These are phyloP conservation scores for Helicoverpa armigera DNA, from an alignment of 1,140 invertebrate species.

Conservation along the genomic window DNA sequence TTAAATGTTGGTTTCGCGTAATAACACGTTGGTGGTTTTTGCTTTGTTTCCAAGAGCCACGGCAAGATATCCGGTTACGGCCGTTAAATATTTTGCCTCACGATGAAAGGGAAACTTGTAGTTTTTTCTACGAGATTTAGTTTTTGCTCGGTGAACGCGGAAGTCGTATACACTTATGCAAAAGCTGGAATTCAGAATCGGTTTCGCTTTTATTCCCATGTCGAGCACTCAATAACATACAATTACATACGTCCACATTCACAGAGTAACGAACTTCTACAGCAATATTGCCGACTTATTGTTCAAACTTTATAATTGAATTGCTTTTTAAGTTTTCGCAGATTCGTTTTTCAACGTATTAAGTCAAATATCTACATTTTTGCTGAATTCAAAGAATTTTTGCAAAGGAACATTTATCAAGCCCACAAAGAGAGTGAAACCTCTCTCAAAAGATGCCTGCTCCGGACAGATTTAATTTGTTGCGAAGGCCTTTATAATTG, in stretches of 20 bases:
- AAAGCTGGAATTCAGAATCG: slow-evolving; percentile 80
- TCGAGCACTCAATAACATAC: slow-evolving; percentile 72
- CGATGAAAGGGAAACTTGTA: slow-evolving; percentile 85
- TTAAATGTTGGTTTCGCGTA: slow-evolving; percentile 86
- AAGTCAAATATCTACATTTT: slow-evolving; percentile 82
- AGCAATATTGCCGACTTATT: slow-evolving; percentile 70
- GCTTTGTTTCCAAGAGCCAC: slow-evolving; percentile 82
- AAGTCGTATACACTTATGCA: slow-evolving; percentile 83
- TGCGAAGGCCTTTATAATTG: slow-evolving; percentile 87
- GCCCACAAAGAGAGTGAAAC: slow-evolving; percentile 85
- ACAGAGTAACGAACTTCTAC: slow-evolving; percentile 56
- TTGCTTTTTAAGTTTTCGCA: slow-evolving; percentile 58
- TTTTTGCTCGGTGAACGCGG: slow-evolving; percentile 82
- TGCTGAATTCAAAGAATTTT: slow-evolving; percentile 80
- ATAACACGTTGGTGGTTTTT: slow-evolving; percentile 85
- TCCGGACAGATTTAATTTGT: slow-evolving; percentile 86
- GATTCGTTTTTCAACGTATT: slow-evolving; percentile 78
- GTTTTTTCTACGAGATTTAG: slow-evolving; percentile 80
- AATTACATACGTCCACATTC: slow-evolving; percentile 77
- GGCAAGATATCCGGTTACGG: slow-evolving; percentile 84
- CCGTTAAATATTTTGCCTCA: slow-evolving; percentile 85
- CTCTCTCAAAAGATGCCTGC: slow-evolving; percentile 85
- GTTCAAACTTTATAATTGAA: slow-evolving; percentile 62
- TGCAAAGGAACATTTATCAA: slow-evolving; percentile 84
- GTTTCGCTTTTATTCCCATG: slow-evolving; percentile 80